Evolutionary conservation across 2,797 vertebrate species (phyloP), one percentile per base, ranked within the genome.

Genomic region (Aphelocoma californica): DNA sequence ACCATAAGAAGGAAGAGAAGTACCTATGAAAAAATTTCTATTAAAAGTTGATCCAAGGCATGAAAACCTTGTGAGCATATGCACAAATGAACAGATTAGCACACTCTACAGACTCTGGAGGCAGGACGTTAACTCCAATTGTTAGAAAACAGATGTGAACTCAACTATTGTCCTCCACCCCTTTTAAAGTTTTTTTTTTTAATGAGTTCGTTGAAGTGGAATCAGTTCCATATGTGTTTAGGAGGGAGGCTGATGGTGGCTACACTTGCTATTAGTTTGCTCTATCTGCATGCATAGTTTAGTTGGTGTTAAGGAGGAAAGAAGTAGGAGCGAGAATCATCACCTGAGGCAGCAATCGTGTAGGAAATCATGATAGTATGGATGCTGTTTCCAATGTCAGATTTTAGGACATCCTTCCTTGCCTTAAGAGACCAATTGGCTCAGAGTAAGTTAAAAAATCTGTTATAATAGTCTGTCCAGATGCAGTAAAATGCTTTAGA

Each of bases 141-240:
- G 66, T 64, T 86, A 60, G 77, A 84, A 96, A 95, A 78, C 92
- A 93, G 74, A 85, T 89, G 74, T 70, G 72, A 47, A 42, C 34
- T 93, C 2, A 0, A 57, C 77, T 80, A 20, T 88, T 81, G 45
- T 92, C 38, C 34, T 93, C 60, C 48, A 38, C 40, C 64, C 56
- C 34, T 90, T 80, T 56, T 38, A 70, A 36, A 8, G 9, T 36
- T 36, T 36, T 44, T 73, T 92, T 92, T 56, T 54, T 96, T 93
- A 65, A 48, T 93, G 81, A 95, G 34, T 61, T 84, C 1, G 3
- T 92, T 66, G 53, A 62, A 86, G 56, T 18, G n/a, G 16, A 25
- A 84, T 92, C 1, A 5, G 24, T 88, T 88, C 88, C 70, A 14
- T 31, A 14, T 69, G 87, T 62, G 19, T 48, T 72, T 60, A 18